Base-by-base conservation (phyloP, 2,888 invertebrate genomes). In the Drosophila prostipennis region DNA sequence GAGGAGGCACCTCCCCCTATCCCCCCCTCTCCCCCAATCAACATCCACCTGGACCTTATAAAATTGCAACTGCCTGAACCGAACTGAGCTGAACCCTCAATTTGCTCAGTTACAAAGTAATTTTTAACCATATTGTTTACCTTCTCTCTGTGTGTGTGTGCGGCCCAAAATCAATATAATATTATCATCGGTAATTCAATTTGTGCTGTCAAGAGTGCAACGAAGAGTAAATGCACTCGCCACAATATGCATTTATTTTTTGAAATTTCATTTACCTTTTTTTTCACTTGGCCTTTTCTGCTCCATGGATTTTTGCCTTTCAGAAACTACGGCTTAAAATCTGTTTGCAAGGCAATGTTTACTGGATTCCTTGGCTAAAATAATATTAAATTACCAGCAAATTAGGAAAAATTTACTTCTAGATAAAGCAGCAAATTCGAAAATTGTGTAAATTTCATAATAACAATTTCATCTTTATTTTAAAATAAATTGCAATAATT, bases 111-210 rank as follows among this genome's bases (percentile, higher is more conserved):
- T 11, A 43, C 63, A 65, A 51, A 51, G 51, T 51, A 29, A 54
- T 39, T 65, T 65, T 53, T 54, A 65, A 54, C 64, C 53, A 68
- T 26, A 45, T 68, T 63, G 43, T 40, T n/a, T 42, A 26, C 39
- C 42, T 5, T 13, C 26, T 19, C 19, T 26, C 1, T 26, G 26
- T 29, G 29, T 29, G 26, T 48, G 34, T 34, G 7, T n/a, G 37
- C 8, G 26, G 34, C n/a, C n/a, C 45, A 29, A 65, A 68, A 68
- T 65, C 65, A 65, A 68, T 68, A 68, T 34, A 40, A 48, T 54
- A 54, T 68, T 65, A 67, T 64, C 29, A 36, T 32, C 32, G n/a
- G 53, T 39, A 65, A 65, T 68, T 54, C 39, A 53, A 68, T 68
- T 65, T 45, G 36, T 16, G 6, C 16, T 6, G 53, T 48, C 23